Conservation (phyloP, 2,888 invertebrate species). For the Eupithecia subfuscata region DNA sequence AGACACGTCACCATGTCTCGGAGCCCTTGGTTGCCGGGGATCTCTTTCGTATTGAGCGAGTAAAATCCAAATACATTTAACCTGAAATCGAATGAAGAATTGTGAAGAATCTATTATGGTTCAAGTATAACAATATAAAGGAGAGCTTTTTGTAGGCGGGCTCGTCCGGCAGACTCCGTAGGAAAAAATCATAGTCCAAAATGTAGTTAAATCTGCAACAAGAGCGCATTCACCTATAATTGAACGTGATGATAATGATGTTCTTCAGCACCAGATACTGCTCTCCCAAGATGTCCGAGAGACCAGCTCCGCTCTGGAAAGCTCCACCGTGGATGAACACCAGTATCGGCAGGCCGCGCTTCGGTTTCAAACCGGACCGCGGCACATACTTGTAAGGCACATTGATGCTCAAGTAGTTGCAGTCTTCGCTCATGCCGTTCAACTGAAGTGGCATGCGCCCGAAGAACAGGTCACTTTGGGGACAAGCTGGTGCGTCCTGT, state of each 20-base stretch:
- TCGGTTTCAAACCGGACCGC: neutral
- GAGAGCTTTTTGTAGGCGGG: neutral
- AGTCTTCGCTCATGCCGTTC: conserved; percentile 45
- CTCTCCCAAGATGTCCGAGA: conserved; percentile 70
- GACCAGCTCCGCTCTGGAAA: conserved; percentile 74
- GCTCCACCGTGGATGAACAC: conserved; percentile 78
- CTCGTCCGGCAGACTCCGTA: neutral
- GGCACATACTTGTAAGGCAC: conserved; percentile 19
- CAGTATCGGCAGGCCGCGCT: conserved; percentile 61
- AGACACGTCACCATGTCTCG: conserved; percentile 64
- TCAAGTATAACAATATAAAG: neutral
- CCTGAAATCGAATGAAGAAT: neutral
- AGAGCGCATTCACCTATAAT: conserved; percentile 61
- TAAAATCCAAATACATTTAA: conserved; percentile 1
- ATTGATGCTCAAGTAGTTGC: conserved; percentile 45
- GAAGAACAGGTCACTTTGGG: conserved; percentile 66
- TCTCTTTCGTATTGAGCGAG: conserved; percentile 23
- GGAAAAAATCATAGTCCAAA: neutral
- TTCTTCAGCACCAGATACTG: conserved; percentile 68
- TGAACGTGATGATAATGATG: conserved; percentile 75
- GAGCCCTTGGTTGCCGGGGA: conserved; percentile 70
- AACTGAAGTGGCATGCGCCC: conserved; percentile 19
- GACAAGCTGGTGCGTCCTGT: conserved; percentile 80
- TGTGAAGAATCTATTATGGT: neutral
- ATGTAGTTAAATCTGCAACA: neutral